A percentile compares a stretch with the other conserved stretches of the same genome.
phyloP scores from a whole-genome alignment of 2,797 vertebrate genomes.

The Delichon dasypus region DNA sequence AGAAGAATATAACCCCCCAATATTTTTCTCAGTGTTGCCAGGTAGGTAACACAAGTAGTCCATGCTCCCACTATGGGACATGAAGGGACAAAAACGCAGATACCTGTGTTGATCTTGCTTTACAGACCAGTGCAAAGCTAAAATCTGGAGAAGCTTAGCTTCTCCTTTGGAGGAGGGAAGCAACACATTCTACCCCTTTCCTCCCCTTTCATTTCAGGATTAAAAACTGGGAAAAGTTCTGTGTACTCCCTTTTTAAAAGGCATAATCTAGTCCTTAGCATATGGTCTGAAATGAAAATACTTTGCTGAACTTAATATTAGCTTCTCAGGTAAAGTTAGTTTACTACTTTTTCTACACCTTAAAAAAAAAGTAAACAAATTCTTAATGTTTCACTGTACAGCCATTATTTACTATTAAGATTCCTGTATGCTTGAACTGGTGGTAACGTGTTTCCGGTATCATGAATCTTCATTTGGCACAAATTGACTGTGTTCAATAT shows the following conservation, averaged over 20 bases:
- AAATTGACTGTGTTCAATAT: background rate
- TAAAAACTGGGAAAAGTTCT: background rate
- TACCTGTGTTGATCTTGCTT: background rate
- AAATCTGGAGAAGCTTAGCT: background rate
- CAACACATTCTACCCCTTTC: background rate
- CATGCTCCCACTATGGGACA: background rate
- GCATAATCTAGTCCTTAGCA: background rate
- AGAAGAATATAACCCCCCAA: rapidly evolving
- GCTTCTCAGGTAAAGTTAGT: background rate
- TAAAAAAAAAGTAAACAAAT: background rate
- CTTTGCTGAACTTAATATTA: background rate
- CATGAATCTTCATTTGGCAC: background rate
- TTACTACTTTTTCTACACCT: background rate
- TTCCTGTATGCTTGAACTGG: background rate
- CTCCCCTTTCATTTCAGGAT: background rate
- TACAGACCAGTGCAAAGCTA: background rate
- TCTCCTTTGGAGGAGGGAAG: background rate
- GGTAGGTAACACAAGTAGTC: background rate
- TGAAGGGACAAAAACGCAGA: background rate
- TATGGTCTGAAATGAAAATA: background rate
- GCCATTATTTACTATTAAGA: background rate
- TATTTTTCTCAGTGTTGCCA: background rate
- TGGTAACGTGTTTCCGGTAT: background rate
- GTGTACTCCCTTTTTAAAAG: background rate
- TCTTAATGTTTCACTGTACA: background rate